A percentile compares a stretch with the other conserved stretches of the same genome.
phyloP scores from a whole-genome alignment of 1,140 invertebrate genomes.

The Diprion similis region DNA sequence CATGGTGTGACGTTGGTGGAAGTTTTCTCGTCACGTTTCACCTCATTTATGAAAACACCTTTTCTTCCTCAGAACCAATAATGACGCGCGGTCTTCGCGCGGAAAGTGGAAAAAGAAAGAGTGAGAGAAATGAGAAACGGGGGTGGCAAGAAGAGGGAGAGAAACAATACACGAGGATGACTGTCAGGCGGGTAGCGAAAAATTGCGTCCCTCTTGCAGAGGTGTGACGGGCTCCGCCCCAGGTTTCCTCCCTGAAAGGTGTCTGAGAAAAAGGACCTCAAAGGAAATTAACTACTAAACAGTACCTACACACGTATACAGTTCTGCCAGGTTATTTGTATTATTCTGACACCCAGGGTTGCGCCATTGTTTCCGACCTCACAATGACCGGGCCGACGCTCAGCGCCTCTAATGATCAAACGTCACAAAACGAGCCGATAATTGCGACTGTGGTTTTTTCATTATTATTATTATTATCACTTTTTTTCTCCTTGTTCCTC shows the following conservation, averaged over 20 bases:
- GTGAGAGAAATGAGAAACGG: neutral
- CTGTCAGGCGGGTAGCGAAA: constrained; percentile 42
- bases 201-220: constrained; percentile 43
- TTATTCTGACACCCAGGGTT: constrained; percentile 43
- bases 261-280: neutral
- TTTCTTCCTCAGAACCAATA: neutral
- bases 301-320: constrained; percentile 30
- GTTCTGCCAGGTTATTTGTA: constrained; percentile 43
- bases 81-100: neutral
- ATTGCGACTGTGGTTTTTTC: constrained; percentile 17
- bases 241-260: constrained; percentile 16
- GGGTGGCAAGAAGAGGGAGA: neutral
- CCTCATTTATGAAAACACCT: constrained; percentile 7
- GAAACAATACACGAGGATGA: constrained; percentile 56
- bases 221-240: constrained; percentile 56
- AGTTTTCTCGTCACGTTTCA: constrained; percentile 2
- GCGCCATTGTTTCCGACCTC: constrained; percentile 43
- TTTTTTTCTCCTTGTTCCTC: too few relatives aligned
- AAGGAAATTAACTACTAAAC: constrained; percentile 49
- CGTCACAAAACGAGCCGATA: constrained; percentile 14
- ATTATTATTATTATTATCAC: neutral
- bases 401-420: constrained; percentile 34
- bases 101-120: neutral
- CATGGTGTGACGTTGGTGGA: neutral
- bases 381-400: constrained; percentile 1